Evolutionary conservation across 2,797 vertebrate genomes (phyloP).

Genomic region (Sparidentex hasta): DNA sequence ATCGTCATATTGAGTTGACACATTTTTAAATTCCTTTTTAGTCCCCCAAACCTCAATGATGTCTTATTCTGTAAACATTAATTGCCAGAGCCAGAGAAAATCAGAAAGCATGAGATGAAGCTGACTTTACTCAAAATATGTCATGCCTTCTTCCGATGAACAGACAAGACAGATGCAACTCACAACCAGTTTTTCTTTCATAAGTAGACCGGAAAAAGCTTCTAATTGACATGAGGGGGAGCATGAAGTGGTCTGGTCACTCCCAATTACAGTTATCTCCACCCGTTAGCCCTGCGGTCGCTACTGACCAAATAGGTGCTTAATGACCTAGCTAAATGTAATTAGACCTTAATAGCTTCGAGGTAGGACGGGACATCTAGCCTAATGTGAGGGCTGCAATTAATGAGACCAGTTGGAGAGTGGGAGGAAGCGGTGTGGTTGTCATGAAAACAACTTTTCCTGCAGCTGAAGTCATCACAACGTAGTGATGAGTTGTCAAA

Average conservation of each 20-base stretch:
- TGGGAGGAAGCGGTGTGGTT: background rate
- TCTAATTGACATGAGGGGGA: slow-evolving; percentile 61
- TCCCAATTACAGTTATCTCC: slow-evolving; percentile 61
- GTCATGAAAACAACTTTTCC: slow-evolving; percentile 3
- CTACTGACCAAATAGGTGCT: slow-evolving; percentile 53
- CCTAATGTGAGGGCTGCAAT: slow-evolving; percentile 41
- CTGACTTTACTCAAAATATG: background rate
- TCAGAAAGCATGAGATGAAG: background rate
- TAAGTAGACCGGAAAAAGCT: slow-evolving; percentile 39
- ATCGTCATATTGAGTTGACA: background rate
- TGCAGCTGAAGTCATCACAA: background rate
- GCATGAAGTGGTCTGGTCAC: slow-evolving; percentile 59
- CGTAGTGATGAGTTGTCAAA: background rate
- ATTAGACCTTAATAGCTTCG: slow-evolving; percentile 52
- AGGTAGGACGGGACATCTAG: slow-evolving; percentile 42
- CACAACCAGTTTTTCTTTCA: background rate
- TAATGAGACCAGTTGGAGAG: slow-evolving; percentile 37
- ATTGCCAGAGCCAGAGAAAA: background rate
- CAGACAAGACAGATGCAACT: background rate
- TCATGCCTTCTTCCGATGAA: background rate
- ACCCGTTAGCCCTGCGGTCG: slow-evolving; percentile 21
- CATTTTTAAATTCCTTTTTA: background rate
- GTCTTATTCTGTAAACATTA: background rate
- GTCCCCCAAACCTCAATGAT: background rate
- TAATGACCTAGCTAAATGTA: slow-evolving; percentile 73